phyloP scores from a whole-genome alignment of 1,140 invertebrate species.

The Bombus sibiricus region DNA sequence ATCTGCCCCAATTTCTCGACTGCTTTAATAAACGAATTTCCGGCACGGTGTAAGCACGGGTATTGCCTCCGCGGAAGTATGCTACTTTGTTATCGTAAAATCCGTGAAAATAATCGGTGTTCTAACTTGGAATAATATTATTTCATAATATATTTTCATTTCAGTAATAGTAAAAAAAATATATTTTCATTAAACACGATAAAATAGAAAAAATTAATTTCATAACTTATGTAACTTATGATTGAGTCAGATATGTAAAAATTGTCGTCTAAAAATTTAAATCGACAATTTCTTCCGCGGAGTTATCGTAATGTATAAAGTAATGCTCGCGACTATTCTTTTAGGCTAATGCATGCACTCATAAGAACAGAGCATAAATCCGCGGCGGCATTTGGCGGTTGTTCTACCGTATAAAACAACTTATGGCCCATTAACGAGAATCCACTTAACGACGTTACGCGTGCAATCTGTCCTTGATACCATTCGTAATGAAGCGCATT shows the following conservation, averaged over 20 bases:
- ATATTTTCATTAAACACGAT: too few relatives aligned
- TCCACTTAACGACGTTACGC: constrained; percentile 33
- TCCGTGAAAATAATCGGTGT: too few relatives aligned
- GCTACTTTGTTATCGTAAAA: not conserved
- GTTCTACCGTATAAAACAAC: constrained; percentile 16
- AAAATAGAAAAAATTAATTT: too few relatives aligned
- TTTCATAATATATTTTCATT: too few relatives aligned
- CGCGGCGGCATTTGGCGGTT: not conserved
- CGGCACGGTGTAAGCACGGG: not conserved
- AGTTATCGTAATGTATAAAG: not conserved
- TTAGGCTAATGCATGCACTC: not conserved
- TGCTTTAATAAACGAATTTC: not conserved
- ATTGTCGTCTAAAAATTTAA: not conserved
- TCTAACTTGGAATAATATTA: too few relatives aligned
- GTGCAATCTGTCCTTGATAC: constrained; percentile 36
- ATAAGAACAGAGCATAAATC: not conserved
- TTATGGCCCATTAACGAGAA: constrained; percentile 43
- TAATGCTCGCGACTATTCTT: not conserved
- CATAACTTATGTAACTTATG: too few relatives aligned
- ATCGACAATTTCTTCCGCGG: not conserved
- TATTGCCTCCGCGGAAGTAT: not conserved
- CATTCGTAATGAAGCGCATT: constrained; percentile 34
- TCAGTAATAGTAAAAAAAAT: too few relatives aligned
- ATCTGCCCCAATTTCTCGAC: constrained; percentile 14
- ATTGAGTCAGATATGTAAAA: not conserved